Evolutionary conservation across 2,113 vertebrate species (phyloP).

Genomic region (Furnarius figulus): DNA sequence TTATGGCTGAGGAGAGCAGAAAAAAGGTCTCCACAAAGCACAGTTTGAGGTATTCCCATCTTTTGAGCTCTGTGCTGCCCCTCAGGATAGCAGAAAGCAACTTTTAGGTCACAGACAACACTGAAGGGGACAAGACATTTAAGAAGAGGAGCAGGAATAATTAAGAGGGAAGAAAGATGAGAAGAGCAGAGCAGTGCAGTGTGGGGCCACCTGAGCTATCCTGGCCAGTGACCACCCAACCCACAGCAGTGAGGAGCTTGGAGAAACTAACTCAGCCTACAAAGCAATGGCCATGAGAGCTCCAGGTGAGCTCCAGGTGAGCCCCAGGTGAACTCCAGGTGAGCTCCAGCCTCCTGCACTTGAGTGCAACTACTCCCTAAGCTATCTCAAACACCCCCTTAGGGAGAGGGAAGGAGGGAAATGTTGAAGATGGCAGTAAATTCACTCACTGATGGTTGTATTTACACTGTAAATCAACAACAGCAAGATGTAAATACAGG

Average conservation of each 20-base stretch:
- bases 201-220: not conserved
- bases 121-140: not conserved
- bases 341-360: not conserved
- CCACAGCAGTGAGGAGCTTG: not conserved
- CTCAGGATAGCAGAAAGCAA: not conserved
- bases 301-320: not conserved
- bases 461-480: not conserved
- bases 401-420: not conserved
- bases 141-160: not conserved
- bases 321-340: not conserved
- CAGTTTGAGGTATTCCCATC: not conserved
- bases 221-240: not conserved
- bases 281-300: not conserved
- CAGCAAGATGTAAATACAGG: not conserved
- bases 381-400: not conserved
- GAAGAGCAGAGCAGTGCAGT: not conserved
- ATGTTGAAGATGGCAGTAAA: not conserved
- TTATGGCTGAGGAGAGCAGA: not conserved
- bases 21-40: not conserved
- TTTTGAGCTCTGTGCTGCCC: not conserved
- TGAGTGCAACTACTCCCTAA: not conserved
- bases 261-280: not conserved
- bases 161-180: not conserved
- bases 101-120: not conserved
- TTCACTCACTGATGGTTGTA: not conserved